phyloP scores from a whole-genome alignment of 2,888 invertebrate genomes.

The Napeogenes inachia region DNA sequence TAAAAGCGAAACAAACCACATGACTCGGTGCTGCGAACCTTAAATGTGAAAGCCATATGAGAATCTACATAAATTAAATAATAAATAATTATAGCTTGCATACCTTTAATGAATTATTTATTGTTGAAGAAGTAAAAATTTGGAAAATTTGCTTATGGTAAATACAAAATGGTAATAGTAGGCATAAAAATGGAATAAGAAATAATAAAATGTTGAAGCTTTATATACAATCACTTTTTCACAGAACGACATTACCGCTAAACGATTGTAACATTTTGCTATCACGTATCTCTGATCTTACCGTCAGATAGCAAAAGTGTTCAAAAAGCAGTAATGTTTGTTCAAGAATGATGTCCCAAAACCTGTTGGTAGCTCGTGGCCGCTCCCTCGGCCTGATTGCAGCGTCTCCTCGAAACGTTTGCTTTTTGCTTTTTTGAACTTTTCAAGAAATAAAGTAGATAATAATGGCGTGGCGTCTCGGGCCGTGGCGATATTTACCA shows the following conservation, averaged over 20 bases:
- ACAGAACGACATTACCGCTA: constrained; percentile 51
- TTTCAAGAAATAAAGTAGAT: constrained; percentile 63
- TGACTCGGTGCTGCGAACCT: constrained; percentile 56
- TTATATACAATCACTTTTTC: constrained; percentile 47
- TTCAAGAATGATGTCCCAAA: constrained; percentile 64
- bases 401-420: constrained; percentile 75
- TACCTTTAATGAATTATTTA: constrained; percentile 41
- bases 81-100: constrained; percentile 49
- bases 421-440: constrained; percentile 61
- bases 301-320: constrained; percentile 21
- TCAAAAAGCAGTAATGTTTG: constrained; percentile 45
- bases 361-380: constrained; percentile 70
- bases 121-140: constrained; percentile 37
- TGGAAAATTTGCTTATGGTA: constrained; percentile 19
- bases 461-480: constrained; percentile 78
- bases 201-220: constrained; percentile 54
- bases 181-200: constrained; percentile 43
- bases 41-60: constrained; percentile 46
- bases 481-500: constrained; percentile 89
- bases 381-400: constrained; percentile 77
- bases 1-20: constrained; percentile 59
- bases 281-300: neutral
- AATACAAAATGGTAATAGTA: constrained; percentile 35
- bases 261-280: constrained; percentile 4
- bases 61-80: constrained; percentile 53